phyloP scores from a whole-genome alignment of 1,140 invertebrate genomes.

The Marisa cornuarietis region DNA sequence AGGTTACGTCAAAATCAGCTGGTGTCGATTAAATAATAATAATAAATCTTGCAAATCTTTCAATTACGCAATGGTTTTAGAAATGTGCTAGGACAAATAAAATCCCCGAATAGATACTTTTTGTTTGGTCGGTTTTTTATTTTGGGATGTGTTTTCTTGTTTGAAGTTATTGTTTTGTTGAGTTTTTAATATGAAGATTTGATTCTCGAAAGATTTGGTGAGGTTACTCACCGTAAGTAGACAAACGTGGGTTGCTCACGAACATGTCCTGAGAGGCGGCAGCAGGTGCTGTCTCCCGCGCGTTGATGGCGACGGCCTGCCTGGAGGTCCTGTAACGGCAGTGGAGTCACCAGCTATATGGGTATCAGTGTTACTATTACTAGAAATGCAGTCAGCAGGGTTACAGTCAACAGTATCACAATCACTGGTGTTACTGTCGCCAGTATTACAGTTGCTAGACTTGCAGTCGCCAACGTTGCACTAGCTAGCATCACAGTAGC shows the following conservation, averaged over 20 bases:
- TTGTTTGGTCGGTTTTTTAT: too few relatives aligned
- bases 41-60: neutral
- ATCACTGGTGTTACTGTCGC: neutral
- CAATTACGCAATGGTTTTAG: neutral
- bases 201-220: neutral
- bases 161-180: neutral
- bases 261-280: conserved; percentile 50
- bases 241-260: conserved; percentile 62
- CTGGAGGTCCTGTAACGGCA: conserved; percentile 25
- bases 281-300: conserved; percentile 53
- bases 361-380: neutral
- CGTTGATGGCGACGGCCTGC: conserved; percentile 43
- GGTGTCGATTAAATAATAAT: too few relatives aligned
- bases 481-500: too few relatives aligned
- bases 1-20: neutral
- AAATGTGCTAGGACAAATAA: neutral
- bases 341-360: too few relatives aligned
- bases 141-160: neutral
- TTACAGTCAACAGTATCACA: neutral
- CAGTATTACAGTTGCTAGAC: neutral
- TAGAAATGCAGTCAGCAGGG: neutral
- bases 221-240: conserved; percentile 25
- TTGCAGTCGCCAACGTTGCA: neutral
- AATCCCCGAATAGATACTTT: neutral
- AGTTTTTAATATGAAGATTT: neutral